Conservation (phyloP, 2,113 vertebrate species). For the Galemys pyrenaicus region DNA sequence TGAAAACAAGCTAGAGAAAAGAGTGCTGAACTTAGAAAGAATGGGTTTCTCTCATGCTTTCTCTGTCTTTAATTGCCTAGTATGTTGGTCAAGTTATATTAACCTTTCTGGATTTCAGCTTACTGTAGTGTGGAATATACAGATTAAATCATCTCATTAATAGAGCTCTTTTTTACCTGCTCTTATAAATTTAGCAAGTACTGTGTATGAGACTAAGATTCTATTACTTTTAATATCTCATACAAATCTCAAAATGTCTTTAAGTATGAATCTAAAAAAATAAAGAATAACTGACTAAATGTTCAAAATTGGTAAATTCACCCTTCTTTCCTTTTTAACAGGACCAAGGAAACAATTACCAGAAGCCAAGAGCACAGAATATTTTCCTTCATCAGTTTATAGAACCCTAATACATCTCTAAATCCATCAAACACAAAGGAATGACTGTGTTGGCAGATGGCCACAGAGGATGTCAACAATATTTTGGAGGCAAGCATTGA, state of each 20-base stretch:
- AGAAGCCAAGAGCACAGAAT: slow-evolving; percentile 66
- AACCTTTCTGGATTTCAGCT: not conserved
- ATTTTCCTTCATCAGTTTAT: slow-evolving; percentile 52
- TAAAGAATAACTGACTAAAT: not conserved
- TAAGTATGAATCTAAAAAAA: slow-evolving; percentile 21
- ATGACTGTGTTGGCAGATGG: slow-evolving; percentile 60
- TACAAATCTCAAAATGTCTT: not conserved
- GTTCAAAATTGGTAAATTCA: slow-evolving; percentile 50
- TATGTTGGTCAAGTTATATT: not conserved
- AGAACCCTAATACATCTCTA: slow-evolving; percentile 34
- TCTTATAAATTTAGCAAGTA: slow-evolving; percentile 33
- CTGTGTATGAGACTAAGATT: slow-evolving; percentile 20
- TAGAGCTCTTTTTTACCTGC: not conserved
- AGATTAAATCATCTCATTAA: not conserved
- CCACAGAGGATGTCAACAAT: slow-evolving; percentile 67
- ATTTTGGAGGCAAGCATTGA: slow-evolving; percentile 72
- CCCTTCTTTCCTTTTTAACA: slow-evolving; percentile 57
- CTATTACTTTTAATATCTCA: not conserved
- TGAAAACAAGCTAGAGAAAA: not conserved
- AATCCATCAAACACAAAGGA: slow-evolving; percentile 65
- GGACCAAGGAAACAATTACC: slow-evolving; percentile 63
- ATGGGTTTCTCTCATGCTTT: not conserved
- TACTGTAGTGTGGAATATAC: not conserved
- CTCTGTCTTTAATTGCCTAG: not conserved
- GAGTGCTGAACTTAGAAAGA: not conserved